Conservation (phyloP, 2,797 vertebrate genomes). For the Loris lydekkerianus region DNA sequence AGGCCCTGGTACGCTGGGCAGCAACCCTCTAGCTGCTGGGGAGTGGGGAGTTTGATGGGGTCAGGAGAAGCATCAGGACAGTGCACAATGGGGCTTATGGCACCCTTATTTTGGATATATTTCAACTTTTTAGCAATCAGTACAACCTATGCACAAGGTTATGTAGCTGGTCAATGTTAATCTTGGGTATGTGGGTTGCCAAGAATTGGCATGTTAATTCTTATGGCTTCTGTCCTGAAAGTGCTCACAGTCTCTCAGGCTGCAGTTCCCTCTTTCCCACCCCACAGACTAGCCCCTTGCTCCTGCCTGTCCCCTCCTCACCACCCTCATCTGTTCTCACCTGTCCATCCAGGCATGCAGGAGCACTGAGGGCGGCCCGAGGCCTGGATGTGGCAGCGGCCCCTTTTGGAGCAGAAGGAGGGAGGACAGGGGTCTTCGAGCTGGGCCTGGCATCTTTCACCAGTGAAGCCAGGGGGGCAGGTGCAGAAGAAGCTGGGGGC, state of each 20-base stretch:
- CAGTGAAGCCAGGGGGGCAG: slow-evolving; percentile 82
- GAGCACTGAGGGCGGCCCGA: slow-evolving; percentile 77
- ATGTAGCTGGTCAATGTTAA: neutral
- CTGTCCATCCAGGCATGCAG: slow-evolving; percentile 87
- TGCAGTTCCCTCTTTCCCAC: neutral
- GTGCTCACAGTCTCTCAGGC: neutral
- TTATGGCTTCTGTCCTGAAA: neutral
- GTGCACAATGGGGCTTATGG: neutral
- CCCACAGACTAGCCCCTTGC: accelerated
- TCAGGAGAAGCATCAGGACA: neutral
- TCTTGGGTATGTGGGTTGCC: neutral
- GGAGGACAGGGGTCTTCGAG: slow-evolving; percentile 76
- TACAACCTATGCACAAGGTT: too few species aligned
- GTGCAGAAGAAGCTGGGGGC: slow-evolving; percentile 70
- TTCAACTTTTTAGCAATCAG: neutral
- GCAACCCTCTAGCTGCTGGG: neutral
- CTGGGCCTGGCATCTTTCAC: slow-evolving; percentile 71
- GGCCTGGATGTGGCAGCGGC: slow-evolving; percentile 79
- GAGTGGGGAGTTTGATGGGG: neutral
- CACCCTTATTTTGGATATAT: neutral
- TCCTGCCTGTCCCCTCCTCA: neutral
- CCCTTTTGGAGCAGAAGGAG: slow-evolving; percentile 83
- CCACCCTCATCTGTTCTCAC: slow-evolving; percentile 6
- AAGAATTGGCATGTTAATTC: neutral
- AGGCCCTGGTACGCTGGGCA: neutral